Base-by-base conservation (phyloP, 2,797 vertebrate species). In the Nyctalus aviator region DNA sequence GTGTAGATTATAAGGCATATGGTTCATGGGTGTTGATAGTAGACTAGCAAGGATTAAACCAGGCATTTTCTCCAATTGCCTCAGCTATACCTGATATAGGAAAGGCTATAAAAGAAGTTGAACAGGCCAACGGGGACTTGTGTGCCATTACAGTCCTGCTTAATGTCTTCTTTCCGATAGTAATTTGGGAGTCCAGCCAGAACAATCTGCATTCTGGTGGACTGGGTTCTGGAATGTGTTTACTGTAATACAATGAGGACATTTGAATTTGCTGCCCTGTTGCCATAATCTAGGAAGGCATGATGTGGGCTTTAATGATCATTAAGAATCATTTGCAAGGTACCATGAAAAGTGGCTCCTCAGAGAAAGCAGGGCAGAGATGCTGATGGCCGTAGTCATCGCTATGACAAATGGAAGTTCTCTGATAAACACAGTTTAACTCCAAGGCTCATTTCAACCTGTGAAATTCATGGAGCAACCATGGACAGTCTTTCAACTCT, bases 61-160 rank as follows among this genome's bases (percentile, higher is more conserved):
- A 53, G 8, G 0, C 82, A 8, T 87, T 18, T 78, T 41, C 41
- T 66, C 27, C 35, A 27, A 46, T 44, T 30, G 25, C 20, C 17
- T 78, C 6, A 20, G 6, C 14, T 57, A 4, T 30, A 23, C 9
- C 21, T 84, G 18, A 59, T 18, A 41, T 3, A 3, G 41, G 13
- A 91, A 66, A 91, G 5, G 44, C 17, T n/a, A 27, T 12, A 5
- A 12, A 71, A 37, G 5, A 76, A 32, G 10, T 50, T 7, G 9
- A 21, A 55, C 7, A 50, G 23, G 57, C 59, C 21, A 57, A 13
- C 1, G 20, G 46, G 23, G 7, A 35, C 27, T 35, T 2, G 3
- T 9, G 4, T 17, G 1, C 8, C 8, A 14, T 32, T 17, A 48
- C 0, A 32, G 23, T 68, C 10, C 27, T 53, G 8, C 7, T 76